Conservation (phyloP, 2,797 vertebrate species). For the Hyperoplus lanceolatus region DNA sequence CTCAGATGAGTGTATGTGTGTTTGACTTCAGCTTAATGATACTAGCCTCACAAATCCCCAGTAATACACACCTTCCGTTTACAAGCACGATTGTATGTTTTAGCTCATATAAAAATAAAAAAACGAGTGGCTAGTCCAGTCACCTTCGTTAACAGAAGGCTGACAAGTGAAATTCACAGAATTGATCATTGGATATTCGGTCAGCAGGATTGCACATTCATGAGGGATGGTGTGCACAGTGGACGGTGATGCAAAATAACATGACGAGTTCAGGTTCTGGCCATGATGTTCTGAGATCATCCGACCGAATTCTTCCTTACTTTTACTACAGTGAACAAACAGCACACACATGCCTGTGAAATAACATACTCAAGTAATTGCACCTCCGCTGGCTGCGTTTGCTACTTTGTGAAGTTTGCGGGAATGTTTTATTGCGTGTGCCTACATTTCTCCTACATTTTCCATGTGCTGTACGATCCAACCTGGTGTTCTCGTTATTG, state of each 20-base stretch:
- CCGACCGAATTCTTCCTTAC: neutral
- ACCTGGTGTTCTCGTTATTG: conserved; percentile 40
- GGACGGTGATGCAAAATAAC: neutral
- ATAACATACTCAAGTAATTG: neutral
- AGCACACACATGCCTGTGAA: neutral
- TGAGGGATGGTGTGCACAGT: neutral
- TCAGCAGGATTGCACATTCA: neutral
- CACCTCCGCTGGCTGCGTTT: neutral
- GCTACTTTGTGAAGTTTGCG: neutral
- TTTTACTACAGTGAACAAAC: neutral
- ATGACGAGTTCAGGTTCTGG: conserved; percentile 7
- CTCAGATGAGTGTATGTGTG: conserved; percentile 30
- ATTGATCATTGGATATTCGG: neutral
- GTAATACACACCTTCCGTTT: conserved; percentile 1
- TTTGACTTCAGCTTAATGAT: conserved; percentile 9
- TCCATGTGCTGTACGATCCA: conserved; percentile 17
- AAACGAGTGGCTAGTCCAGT: neutral
- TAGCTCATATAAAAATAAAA: conserved; percentile 1
- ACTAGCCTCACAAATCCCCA: conserved; percentile 4
- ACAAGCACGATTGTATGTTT: conserved; percentile 6
- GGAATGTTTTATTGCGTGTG: conserved; percentile 7
- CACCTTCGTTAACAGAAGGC: neutral
- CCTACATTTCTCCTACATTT: neutral
- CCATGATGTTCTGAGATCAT: neutral
- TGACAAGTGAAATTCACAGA: neutral